Conservation (phyloP, 2,888 invertebrate species). For the Tanytarsus gracilentus region DNA sequence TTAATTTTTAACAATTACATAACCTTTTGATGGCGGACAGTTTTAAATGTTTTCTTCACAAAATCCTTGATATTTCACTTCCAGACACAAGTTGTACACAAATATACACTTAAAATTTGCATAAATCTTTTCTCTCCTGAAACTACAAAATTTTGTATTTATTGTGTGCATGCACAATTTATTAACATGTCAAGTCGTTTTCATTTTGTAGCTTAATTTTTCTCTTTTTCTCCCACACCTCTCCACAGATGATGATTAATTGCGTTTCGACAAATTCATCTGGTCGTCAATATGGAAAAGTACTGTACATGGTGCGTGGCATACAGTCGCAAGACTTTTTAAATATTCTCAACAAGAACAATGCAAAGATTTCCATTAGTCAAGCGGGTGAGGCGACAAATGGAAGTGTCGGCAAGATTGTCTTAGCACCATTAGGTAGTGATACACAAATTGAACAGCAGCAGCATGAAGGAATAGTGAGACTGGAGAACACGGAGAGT, state of each 20-base stretch:
- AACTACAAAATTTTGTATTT: too few species aligned
- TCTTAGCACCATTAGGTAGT: background rate
- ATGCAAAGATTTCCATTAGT: constrained; percentile 11
- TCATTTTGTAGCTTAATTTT: background rate
- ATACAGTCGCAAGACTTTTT: constrained; percentile 44
- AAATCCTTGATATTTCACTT: too few species aligned
- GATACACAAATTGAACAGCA: background rate
- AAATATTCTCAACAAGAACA: constrained; percentile 39
- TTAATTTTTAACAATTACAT: too few species aligned
- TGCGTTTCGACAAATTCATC: constrained; percentile 5
- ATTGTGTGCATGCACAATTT: background rate
- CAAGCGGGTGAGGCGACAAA: constrained; percentile 30
- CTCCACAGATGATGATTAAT: constrained; percentile 6
- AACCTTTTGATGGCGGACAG: too few species aligned
- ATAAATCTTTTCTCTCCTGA: too few species aligned
- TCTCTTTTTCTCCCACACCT: background rate
- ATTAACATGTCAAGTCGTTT: background rate
- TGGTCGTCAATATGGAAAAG: constrained; percentile 36
- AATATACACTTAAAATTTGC: too few species aligned
- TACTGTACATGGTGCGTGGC: constrained; percentile 41
- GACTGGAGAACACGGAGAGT: background rate
- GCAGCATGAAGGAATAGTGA: background rate
- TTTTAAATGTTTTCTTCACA: too few species aligned
- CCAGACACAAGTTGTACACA: too few species aligned
- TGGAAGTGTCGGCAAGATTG: constrained; percentile 3